Conservation (phyloP, 2,888 invertebrate genomes). For the Sympetrum striolatum region DNA sequence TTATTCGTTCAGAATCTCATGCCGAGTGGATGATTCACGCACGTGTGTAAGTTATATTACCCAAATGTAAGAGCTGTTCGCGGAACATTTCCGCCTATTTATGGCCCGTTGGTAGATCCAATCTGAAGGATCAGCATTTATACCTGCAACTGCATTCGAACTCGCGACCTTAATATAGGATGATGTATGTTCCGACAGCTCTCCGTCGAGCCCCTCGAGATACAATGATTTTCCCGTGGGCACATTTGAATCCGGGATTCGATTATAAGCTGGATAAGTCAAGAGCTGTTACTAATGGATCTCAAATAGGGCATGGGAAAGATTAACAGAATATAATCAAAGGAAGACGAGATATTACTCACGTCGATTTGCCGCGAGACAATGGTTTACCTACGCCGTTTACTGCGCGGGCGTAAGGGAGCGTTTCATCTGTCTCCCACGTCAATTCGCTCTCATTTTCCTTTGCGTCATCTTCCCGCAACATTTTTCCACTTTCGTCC, state of each 20-base stretch:
- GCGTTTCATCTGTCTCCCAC: neutral
- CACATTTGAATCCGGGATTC: neutral
- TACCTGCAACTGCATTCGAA: neutral
- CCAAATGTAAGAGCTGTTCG: no score
- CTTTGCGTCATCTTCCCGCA: neutral
- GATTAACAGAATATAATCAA: neutral
- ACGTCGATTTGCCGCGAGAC: neutral
- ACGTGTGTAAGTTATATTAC: no score
- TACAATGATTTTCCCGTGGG: neutral
- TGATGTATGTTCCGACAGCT: neutral
- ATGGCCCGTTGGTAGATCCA: no score
- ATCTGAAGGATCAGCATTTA: no score
- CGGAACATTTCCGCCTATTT: no score
- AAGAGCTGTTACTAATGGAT: neutral
- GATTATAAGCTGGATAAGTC: neutral
- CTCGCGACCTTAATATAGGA: neutral
- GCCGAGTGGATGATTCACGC: no score
- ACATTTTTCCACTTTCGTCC: neutral
- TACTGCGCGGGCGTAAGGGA: neutral
- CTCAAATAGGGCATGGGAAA: neutral
- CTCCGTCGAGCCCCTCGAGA: neutral
- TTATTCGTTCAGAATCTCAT: no score
- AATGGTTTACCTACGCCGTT: neutral
- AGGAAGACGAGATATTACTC: neutral
- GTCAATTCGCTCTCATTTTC: neutral